Evolutionary conservation across 2,113 vertebrate species (phyloP).

Genomic region (Oenanthe melanoleuca): DNA sequence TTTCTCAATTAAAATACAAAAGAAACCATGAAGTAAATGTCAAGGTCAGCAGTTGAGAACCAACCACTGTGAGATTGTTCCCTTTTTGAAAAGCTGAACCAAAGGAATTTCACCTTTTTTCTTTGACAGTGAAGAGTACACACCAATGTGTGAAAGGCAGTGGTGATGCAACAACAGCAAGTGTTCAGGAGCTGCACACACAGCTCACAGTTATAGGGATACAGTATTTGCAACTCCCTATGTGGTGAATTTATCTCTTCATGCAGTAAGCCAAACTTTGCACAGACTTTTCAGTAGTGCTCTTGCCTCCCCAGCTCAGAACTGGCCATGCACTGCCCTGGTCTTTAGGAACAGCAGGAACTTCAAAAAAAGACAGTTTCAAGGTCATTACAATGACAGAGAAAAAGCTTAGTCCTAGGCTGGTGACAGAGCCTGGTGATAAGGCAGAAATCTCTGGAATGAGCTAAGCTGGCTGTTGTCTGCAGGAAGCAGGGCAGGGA

Average conservation of each 20-base stretch:
- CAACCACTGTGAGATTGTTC: background rate
- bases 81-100: background rate
- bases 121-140: background rate
- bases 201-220: background rate
- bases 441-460: conserved; percentile 45
- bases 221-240: background rate
- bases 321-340: background rate
- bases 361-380: background rate
- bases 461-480: conserved; percentile 20
- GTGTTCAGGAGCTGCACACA: background rate
- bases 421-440: conserved; percentile 13
- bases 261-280: background rate
- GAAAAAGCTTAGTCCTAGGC: background rate
- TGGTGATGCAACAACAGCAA: background rate
- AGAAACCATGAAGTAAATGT: background rate
- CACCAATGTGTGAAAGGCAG: background rate
- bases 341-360: background rate
- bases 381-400: background rate
- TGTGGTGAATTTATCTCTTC: background rate
- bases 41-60: background rate
- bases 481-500: background rate
- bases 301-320: background rate
- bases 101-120: background rate
- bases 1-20: background rate
- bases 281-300: background rate